Evolutionary conservation across 2,888 invertebrate species (phyloP).

Genomic region (Agriopis aurantiaria): DNA sequence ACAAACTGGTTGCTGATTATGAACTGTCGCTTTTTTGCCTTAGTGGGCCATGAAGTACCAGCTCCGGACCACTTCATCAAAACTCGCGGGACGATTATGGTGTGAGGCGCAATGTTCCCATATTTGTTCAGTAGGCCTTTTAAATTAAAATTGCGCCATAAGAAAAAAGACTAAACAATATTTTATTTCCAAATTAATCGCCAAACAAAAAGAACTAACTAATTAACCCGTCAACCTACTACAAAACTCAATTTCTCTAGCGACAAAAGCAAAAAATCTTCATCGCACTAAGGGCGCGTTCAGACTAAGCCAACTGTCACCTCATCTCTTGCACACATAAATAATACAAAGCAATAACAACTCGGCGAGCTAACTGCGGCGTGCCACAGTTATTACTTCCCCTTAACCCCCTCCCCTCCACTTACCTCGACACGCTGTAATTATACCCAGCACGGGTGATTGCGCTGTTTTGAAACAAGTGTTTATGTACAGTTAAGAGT

Average conservation of each 20-base stretch:
- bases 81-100: no score
- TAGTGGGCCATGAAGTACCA: no score
- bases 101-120: no score
- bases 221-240: slow-evolving; percentile 27
- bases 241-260: slow-evolving; percentile 41
- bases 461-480: slow-evolving; percentile 16
- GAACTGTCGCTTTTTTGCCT: no score
- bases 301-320: slow-evolving; percentile 67
- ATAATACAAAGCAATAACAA: slow-evolving; percentile 82
- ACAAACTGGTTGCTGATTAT: no score
- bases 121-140: background rate
- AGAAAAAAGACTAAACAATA: background rate
- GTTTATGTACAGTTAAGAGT: no score
- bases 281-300: slow-evolving; percentile 45
- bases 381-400: slow-evolving; percentile 77
- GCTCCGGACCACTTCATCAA: no score
- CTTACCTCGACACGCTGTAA: slow-evolving; percentile 34
- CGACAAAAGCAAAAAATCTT: slow-evolving; percentile 43
- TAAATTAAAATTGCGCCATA: background rate
- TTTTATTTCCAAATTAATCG: background rate
- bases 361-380: slow-evolving; percentile 76
- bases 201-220: slow-evolving; percentile 3
- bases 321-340: slow-evolving; percentile 70
- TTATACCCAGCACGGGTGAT: slow-evolving; percentile 20
- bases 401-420: slow-evolving; percentile 52